Percentiles rank a stretch among this genome's conserved stretches.
These are phyloP conservation scores for Nautilus pompilius DNA, from an alignment of 1,140 invertebrate species.

Conservation along the genomic window DNA sequence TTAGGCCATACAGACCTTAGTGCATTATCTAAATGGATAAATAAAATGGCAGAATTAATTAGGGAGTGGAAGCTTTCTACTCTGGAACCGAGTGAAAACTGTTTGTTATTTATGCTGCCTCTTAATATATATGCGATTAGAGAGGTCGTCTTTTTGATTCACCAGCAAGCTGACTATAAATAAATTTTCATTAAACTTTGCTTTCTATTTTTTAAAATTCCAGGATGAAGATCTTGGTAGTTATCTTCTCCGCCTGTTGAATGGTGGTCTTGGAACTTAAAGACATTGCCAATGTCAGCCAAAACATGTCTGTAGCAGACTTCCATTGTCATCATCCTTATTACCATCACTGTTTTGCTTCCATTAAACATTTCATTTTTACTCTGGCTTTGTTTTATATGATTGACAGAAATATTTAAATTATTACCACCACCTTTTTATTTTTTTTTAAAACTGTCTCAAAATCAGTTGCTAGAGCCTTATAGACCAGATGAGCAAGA, in stretches of 20 bases:
- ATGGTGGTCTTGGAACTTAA: constrained; percentile 17
- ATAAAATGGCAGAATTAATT: not conserved
- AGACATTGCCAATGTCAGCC: too few relatives aligned
- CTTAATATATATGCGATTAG: not conserved
- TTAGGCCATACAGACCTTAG: too few relatives aligned
- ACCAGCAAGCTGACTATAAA: not conserved
- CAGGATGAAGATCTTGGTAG: constrained; percentile 88
- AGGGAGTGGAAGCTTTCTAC: not conserved
- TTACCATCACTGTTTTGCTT: too few relatives aligned
- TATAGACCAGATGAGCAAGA: too few relatives aligned
- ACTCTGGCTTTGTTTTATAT: too few relatives aligned
- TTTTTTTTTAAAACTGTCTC: too few relatives aligned
- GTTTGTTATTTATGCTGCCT: not conserved
- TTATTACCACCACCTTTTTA: too few relatives aligned
- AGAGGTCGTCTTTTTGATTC: not conserved
- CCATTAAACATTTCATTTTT: too few relatives aligned
- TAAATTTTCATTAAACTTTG: constrained; percentile 7
- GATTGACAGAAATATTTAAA: too few relatives aligned
- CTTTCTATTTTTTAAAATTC: constrained; percentile 16
- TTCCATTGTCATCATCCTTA: too few relatives aligned
- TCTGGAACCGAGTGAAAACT: not conserved
- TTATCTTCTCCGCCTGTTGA: constrained; percentile 66
- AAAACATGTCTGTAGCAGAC: too few relatives aligned
- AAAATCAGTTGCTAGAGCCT: too few relatives aligned
- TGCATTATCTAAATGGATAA: not conserved